These are phyloP conservation scores for Onychomys arenicola DNA, from an alignment of 2,797 vertebrate species.

Conservation along the genomic window DNA sequence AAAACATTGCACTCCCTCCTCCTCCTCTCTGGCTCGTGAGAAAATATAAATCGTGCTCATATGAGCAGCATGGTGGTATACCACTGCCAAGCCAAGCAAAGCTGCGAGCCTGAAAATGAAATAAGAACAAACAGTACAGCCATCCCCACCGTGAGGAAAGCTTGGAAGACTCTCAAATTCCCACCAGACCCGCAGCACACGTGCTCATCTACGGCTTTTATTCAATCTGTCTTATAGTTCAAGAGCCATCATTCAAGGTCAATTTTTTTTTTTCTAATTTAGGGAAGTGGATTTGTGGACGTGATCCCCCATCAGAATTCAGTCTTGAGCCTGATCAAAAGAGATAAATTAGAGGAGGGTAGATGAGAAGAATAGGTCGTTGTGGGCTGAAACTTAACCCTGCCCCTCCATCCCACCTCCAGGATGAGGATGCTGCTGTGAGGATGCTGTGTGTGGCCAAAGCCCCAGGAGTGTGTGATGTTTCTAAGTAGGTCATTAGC, in stretches of 20 bases:
- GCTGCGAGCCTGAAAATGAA: slow-evolving; percentile 42
- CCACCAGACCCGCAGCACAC: background rate
- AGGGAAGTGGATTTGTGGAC: background rate
- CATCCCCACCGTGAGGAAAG: background rate
- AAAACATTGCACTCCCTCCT: slow-evolving; percentile 34
- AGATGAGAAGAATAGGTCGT: background rate
- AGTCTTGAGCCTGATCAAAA: slow-evolving; percentile 36
- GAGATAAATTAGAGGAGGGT: background rate
- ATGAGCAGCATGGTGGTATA: background rate
- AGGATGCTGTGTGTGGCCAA: background rate
- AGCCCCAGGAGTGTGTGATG: background rate
- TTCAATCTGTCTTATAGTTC: background rate
- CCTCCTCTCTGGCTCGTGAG: background rate
- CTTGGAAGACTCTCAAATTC: background rate
- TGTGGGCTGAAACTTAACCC: background rate
- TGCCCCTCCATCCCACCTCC: background rate
- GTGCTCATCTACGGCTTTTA: background rate
- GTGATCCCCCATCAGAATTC: slow-evolving; percentile 24
- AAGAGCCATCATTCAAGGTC: slow-evolving; percentile 15
- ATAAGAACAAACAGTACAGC: background rate
- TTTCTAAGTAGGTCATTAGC: background rate
- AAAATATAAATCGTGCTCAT: slow-evolving; percentile 42
- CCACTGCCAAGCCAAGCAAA: slow-evolving; percentile 42
- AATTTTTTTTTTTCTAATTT: slow-evolving; percentile 17
- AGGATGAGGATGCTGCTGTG: background rate